phyloP scores from a whole-genome alignment of 1,140 invertebrate genomes.

The Papilio polyxenes region DNA sequence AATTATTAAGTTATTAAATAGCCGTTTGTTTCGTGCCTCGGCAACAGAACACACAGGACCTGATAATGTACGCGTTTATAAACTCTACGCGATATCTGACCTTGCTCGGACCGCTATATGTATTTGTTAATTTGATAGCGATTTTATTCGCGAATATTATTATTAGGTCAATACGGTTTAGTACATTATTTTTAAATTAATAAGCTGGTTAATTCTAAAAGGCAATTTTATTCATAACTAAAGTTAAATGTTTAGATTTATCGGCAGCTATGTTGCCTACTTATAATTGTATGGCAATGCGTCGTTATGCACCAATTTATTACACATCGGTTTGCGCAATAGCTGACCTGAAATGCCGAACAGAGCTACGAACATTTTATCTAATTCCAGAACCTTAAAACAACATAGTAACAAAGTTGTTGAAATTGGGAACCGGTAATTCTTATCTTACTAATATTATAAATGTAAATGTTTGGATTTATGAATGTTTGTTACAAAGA shows the following conservation, averaged over 20 bases:
- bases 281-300: not conserved
- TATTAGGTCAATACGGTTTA: not conserved
- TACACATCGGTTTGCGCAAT: not conserved
- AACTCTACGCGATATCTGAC: slow-evolving; percentile 8
- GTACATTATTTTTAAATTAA: not conserved
- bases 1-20: not conserved
- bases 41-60: not conserved
- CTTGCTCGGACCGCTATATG: slow-evolving; percentile 11
- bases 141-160: not conserved
- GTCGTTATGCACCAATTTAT: not conserved
- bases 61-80: not conserved
- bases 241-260: too few species aligned
- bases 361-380: not conserved
- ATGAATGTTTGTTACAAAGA: too few species aligned
- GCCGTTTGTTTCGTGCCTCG: not conserved
- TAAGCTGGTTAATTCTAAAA: not conserved
- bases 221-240: too few species aligned
- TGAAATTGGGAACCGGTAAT: too few species aligned
- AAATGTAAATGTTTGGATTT: too few species aligned
- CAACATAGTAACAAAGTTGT: too few species aligned
- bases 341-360: not conserved
- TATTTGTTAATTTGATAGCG: slow-evolving; percentile 26
- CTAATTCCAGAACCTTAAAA: too few species aligned
- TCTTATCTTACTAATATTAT: too few species aligned
- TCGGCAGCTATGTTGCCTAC: too few species aligned